These are phyloP conservation scores for Lipotes vexillifer DNA, from an alignment of 2,113 vertebrate genomes.

Conservation along the genomic window DNA sequence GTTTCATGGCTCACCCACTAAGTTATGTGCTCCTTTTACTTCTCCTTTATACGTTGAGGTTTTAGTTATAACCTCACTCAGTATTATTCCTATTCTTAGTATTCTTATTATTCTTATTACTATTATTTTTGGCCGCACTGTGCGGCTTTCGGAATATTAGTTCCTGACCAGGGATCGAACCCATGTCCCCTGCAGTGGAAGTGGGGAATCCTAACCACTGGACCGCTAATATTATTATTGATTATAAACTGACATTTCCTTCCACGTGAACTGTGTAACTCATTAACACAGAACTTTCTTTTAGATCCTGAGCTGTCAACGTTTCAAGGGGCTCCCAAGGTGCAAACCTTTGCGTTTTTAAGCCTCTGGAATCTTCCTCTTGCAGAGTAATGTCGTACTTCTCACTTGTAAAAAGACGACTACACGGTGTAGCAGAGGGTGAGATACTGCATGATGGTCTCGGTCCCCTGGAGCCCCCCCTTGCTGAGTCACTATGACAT, in stretches of 20 bases:
- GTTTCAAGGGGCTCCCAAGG: constrained; percentile 9
- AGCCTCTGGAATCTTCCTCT: neutral
- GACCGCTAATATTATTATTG: neutral
- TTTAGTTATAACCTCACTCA: neutral
- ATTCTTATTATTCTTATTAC: too few species aligned
- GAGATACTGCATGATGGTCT: neutral
- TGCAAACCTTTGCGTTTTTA: neutral
- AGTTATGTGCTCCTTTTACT: neutral
- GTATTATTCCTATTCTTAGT: neutral
- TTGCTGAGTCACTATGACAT: neutral
- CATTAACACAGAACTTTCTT: neutral
- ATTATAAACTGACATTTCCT: neutral
- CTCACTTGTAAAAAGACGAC: neutral
- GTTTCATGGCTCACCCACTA: neutral
- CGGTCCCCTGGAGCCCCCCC: neutral
- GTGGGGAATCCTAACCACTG: too few species aligned
- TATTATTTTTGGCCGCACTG: too few species aligned
- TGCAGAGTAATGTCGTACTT: neutral
- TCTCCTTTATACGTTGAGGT: neutral
- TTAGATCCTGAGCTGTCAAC: constrained; percentile 40
- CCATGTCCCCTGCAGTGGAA: too few species aligned
- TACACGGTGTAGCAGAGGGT: neutral
- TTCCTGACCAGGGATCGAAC: too few species aligned
- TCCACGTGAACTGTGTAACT: neutral
- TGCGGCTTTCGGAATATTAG: too few species aligned